A percentile compares a stretch with the other conserved stretches of the same genome.
These are phyloP conservation scores for Grapholita molesta DNA, from an alignment of 1,140 invertebrate genomes.

Conservation along the genomic window DNA sequence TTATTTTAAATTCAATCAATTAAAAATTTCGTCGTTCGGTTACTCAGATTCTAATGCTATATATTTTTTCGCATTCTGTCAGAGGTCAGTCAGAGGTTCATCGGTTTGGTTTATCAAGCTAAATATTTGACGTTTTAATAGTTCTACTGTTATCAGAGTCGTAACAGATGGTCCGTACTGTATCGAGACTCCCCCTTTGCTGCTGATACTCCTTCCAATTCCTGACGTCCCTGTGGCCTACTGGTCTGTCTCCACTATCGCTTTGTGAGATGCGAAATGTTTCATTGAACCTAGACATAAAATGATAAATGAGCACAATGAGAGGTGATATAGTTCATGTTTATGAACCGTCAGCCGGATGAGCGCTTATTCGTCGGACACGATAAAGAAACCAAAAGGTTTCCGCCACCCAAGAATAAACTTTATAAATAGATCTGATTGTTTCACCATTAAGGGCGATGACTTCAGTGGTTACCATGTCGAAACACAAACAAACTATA, in stretches of 20 bases:
- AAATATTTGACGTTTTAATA: conserved; percentile 3
- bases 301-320: conserved; percentile 19
- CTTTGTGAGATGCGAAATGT: conserved; percentile 29
- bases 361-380: background rate
- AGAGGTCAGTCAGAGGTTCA: background rate
- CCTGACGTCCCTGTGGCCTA: conserved; percentile 12
- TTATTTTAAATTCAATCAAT: background rate
- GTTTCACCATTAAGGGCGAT: background rate
- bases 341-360: background rate
- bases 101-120: background rate
- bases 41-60: background rate
- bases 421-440: background rate
- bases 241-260: conserved; percentile 26
- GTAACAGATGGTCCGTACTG: conserved; percentile 20
- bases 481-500: background rate
- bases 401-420: background rate
- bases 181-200: conserved; percentile 22
- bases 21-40: background rate
- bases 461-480: background rate
- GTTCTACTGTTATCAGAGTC: conserved; percentile 13
- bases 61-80: background rate
- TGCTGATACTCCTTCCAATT: conserved; percentile 18
- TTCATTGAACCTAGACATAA: conserved; percentile 54
- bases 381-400: background rate
- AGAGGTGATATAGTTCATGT: background rate